Evolutionary conservation across 2,797 vertebrate genomes (phyloP).

Genomic region (Sebastes diaconus): DNA sequence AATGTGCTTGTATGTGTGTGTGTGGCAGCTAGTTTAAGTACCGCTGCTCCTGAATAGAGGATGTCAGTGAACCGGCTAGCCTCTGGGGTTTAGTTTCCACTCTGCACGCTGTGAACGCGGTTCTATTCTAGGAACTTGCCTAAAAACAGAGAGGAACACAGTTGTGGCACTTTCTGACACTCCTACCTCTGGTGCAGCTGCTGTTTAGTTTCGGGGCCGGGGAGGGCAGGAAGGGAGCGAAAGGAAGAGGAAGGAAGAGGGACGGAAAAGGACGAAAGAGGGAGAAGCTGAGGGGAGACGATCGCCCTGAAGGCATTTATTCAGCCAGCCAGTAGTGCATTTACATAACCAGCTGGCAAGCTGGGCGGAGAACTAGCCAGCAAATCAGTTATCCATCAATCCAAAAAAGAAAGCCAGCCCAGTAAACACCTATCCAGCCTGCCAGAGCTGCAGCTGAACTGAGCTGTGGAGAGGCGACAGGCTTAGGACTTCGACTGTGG

Average conservation of each 20-base stretch:
- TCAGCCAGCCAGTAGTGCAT: constrained; percentile 21
- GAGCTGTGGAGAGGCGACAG: constrained; percentile 49
- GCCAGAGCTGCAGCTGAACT: constrained; percentile 9
- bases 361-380: constrained; percentile 20
- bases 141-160: constrained; percentile 68
- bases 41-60: constrained; percentile 50
- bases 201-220: constrained; percentile 39
- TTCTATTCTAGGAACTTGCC: constrained; percentile 79
- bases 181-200: constrained; percentile 60
- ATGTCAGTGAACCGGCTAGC: constrained; percentile 62
- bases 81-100: constrained; percentile 67
- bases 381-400: constrained; percentile 41
- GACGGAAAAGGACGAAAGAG: constrained; percentile 21
- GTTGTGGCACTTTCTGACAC: constrained; percentile 72
- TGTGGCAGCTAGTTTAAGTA: constrained; percentile 39
- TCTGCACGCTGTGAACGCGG: constrained; percentile 55
- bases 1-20: not conserved
- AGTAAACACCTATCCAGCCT: constrained; percentile 20
- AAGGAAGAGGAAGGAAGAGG: constrained; percentile 1
- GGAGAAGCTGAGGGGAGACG: constrained; percentile 21
- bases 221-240: constrained; percentile 29
- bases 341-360: constrained; percentile 46
- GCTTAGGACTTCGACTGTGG: constrained; percentile 38
- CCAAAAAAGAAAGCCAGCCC: constrained; percentile 5
- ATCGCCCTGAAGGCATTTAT: constrained; percentile 27